A percentile compares a stretch with the other conserved stretches of the same genome.
phyloP scores from a whole-genome alignment of 1,140 invertebrate genomes.

The Bradysia coprophila region DNA sequence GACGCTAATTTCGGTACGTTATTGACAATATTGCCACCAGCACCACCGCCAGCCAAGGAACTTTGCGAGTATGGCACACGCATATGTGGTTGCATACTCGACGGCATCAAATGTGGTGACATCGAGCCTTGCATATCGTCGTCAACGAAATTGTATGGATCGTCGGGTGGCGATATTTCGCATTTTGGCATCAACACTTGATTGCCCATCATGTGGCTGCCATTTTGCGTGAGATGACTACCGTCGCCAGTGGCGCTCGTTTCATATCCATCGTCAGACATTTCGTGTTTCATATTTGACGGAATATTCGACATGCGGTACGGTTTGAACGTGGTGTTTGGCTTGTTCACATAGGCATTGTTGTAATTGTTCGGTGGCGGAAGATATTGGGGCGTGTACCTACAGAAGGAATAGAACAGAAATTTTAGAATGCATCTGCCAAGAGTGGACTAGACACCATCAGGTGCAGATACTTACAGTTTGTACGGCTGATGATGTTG shows the following conservation, averaged over 20 bases:
- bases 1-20: no score
- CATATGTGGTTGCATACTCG: background rate
- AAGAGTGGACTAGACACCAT: constrained; percentile 12
- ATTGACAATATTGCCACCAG: background rate
- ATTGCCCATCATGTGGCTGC: constrained; percentile 14
- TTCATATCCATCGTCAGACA: constrained; percentile 70
- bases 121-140: constrained; percentile 28
- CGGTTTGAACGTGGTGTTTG: background rate
- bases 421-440: constrained; percentile 7
- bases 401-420: constrained; percentile 9
- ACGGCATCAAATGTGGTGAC: background rate
- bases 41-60: background rate
- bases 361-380: background rate
- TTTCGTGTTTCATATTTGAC: constrained; percentile 46
- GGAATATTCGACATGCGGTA: constrained; percentile 18
- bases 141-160: constrained; percentile 67
- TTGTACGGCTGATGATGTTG: constrained; percentile 5
- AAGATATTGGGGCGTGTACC: constrained; percentile 4
- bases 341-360: background rate
- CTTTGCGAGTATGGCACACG: background rate
- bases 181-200: constrained; percentile 3
- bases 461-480: constrained; percentile 6
- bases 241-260: constrained; percentile 64
- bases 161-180: constrained; percentile 23
- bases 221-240: constrained; percentile 30